Evolutionary conservation across 2,888 invertebrate genomes (phyloP), one percentile per base, ranked within the genome.

Genomic region (Cerastis rubricosa): DNA sequence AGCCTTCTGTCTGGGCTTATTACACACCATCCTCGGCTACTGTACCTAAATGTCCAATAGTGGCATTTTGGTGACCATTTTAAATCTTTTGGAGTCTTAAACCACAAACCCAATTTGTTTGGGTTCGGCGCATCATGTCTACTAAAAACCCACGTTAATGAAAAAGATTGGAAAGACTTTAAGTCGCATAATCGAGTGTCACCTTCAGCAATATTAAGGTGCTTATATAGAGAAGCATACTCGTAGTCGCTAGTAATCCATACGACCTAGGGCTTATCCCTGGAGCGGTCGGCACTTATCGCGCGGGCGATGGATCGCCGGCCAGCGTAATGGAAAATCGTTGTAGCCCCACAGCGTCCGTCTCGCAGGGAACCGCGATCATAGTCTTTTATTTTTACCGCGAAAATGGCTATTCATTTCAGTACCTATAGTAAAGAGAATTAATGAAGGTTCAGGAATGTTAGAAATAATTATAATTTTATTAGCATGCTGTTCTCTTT

Each of bases 291-390:
- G 76, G 78, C 87, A 88, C 86, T 86, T 90, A 89, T 87, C 87
- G 86, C 74, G 73, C 74, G 75, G 29, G 76, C 89, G 87, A 88
- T 90, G 87, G 86, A 85, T 90, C 89, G 85, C 80, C 72, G 77
- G 78, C 78, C 76, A 86, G 77, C 86, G 88, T 93, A 94, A 93
- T 94, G 93, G 93, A 93, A 93, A 93, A 93, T 84, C 90, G 89
- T 80, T 94, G 93, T 94, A 85, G 67, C 86, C 87, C 77, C 81
- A 84, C 76, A 76, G 72, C 83, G 74, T 71, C 75, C 80, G 81
- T 76, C 80, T 85, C 80, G 71, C 35, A 74, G 76, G 75, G 75
- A 82, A 81, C 76, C 71, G 63, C 71, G 76, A 78, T 73, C 74
- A 69, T 71, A 76, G 78, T 65, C 64, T 71, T 82, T 40, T 66